Percentiles rank a stretch among this genome's conserved stretches.
These are phyloP conservation scores for Unio pictorum DNA, from an alignment of 2,888 invertebrate species.

Conservation along the genomic window DNA sequence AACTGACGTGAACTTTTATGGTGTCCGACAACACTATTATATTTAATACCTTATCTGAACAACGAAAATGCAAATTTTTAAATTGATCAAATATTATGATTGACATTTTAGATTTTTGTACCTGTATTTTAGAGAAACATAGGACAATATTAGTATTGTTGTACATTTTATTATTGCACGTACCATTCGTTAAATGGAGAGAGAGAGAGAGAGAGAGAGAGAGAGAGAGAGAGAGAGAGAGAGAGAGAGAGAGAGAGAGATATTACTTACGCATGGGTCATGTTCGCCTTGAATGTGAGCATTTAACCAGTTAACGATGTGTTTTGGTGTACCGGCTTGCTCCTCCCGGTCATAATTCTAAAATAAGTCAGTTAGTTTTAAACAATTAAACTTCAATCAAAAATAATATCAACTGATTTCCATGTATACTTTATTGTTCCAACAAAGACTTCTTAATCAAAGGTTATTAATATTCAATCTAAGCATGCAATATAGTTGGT, in stretches of 20 bases:
- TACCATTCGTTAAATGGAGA: not conserved
- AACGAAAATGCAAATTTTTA: no score
- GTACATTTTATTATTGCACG: no score
- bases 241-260: constrained; percentile 13
- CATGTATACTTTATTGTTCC: not conserved
- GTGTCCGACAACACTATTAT: no score
- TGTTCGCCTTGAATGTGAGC: constrained; percentile 47
- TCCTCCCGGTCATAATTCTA: constrained; percentile 67
- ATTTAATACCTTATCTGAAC: no score
- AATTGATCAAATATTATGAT: no score
- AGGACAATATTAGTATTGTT: no score
- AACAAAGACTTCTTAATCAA: no score
- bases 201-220: constrained; percentile 8
- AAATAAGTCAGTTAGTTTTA: constrained; percentile 4
- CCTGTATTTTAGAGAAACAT: no score
- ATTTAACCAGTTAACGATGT: constrained; percentile 60
- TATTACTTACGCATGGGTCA: constrained; percentile 51
- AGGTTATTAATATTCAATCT: no score
- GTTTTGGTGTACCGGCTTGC: constrained; percentile 56
- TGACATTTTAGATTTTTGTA: no score
- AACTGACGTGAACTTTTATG: no score
- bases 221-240: constrained; percentile 13
- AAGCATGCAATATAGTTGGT: no score
- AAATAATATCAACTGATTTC: not conserved
- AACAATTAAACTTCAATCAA: not conserved